These are phyloP conservation scores for Propithecus deckenii DNA, from an alignment of 2,797 vertebrate genomes.

Conservation along the genomic window DNA sequence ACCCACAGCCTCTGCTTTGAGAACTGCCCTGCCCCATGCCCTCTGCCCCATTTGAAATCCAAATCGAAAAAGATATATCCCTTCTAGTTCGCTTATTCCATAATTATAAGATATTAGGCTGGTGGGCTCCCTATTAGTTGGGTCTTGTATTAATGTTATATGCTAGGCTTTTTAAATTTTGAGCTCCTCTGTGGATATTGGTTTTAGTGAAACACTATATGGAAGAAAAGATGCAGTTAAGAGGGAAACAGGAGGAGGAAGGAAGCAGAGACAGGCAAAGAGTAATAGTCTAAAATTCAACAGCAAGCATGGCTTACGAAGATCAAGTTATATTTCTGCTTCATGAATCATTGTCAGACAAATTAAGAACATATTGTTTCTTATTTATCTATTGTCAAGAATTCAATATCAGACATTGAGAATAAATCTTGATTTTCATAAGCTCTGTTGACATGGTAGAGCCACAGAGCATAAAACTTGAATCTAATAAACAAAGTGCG, in stretches of 20 bases:
- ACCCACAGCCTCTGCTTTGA: background rate
- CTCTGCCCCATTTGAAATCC: background rate
- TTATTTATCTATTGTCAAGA: slow-evolving; percentile 84
- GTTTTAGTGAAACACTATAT: slow-evolving; percentile 37
- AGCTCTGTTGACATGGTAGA: slow-evolving; percentile 76
- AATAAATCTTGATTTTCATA: slow-evolving; percentile 87
- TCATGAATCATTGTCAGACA: slow-evolving; percentile 85
- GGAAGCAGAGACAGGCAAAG: slow-evolving; percentile 49
- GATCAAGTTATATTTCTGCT: slow-evolving; percentile 79
- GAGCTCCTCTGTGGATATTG: slow-evolving; percentile 3
- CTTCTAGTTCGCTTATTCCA: background rate
- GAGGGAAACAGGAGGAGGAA: slow-evolving; percentile 17
- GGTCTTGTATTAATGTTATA: background rate
- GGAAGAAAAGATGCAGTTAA: slow-evolving; percentile 29
- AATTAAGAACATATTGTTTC: slow-evolving; percentile 84
- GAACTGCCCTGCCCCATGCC: background rate
- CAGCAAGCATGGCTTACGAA: slow-evolving; percentile 75
- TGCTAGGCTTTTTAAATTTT: slow-evolving; percentile 52
- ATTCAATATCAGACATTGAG: slow-evolving; percentile 80
- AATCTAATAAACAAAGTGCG: slow-evolving; percentile 79
- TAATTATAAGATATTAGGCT: background rate
- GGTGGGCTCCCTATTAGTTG: background rate
- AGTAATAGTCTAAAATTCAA: slow-evolving; percentile 67
- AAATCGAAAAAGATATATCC: background rate
- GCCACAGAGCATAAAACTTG: slow-evolving; percentile 80